phyloP scores from a whole-genome alignment of 2,797 vertebrate genomes.

The Chelon labrosus region DNA sequence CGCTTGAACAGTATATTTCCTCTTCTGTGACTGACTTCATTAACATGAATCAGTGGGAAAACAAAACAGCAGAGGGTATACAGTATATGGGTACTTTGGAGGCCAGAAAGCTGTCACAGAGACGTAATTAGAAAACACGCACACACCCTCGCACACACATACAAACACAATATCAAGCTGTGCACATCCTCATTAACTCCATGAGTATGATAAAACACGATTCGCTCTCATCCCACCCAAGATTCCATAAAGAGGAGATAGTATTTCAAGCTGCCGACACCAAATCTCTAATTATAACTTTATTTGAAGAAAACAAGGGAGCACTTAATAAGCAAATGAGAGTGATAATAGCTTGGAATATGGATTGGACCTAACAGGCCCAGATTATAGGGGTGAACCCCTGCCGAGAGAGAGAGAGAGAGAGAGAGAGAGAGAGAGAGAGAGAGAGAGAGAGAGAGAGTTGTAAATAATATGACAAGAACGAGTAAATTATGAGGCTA shows the following conservation, averaged over 20 bases:
- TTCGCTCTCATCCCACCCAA: conserved; percentile 80
- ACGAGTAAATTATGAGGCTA: conserved; percentile 80
- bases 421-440: conserved; percentile 42
- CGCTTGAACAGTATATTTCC: conserved; percentile 33
- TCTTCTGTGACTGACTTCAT: conserved; percentile 55
- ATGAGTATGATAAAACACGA: conserved; percentile 81
- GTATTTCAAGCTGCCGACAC: conserved; percentile 82
- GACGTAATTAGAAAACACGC: conserved; percentile 76
- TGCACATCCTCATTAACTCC: conserved; percentile 84
- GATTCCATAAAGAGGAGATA: conserved; percentile 80
- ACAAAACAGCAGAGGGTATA: conserved; percentile 70
- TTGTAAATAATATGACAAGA: conserved; percentile 80
- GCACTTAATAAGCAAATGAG: conserved; percentile 87
- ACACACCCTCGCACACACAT: conserved; percentile 71
- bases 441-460: conserved; percentile 45
- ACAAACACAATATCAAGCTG: conserved; percentile 81
- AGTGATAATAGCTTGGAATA: conserved; percentile 84
- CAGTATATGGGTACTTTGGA: conserved; percentile 68
- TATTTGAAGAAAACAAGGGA: conserved; percentile 88
- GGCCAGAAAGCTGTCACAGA: conserved; percentile 76
- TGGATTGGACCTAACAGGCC: conserved; percentile 81
- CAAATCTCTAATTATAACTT: conserved; percentile 88
- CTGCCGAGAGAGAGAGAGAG: conserved; percentile 65
- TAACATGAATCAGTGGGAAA: conserved; percentile 66
- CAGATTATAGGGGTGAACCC: conserved; percentile 83